These are phyloP conservation scores for Agrotis exclamationis DNA, from an alignment of 2,888 invertebrate species.

Conservation along the genomic window DNA sequence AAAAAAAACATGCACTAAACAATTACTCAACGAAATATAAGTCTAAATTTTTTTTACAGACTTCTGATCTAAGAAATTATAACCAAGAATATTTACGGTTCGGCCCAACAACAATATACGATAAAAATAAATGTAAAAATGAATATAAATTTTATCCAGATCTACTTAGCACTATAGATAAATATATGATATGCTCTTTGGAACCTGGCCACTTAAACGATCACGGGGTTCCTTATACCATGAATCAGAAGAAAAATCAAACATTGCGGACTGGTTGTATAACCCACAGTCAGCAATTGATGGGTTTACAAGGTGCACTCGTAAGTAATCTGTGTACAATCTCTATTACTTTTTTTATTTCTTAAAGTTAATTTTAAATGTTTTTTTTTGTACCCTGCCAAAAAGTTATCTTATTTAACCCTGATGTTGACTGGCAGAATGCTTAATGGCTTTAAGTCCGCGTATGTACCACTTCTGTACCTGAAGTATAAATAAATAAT, in stretches of 20 bases:
- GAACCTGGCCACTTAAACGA: slow-evolving; percentile 61
- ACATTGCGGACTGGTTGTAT: slow-evolving; percentile 14
- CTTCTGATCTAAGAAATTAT: slow-evolving; percentile 53
- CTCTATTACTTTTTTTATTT: too few relatives aligned
- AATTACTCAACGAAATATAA: background rate
- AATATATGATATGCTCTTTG: slow-evolving; percentile 73
- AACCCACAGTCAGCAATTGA: background rate
- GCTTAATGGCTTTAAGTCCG: too few relatives aligned
- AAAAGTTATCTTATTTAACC: too few relatives aligned
- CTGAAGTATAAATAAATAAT: too few relatives aligned
- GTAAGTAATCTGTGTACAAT: slow-evolving; percentile 44
- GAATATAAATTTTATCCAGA: slow-evolving; percentile 52
- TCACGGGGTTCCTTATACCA: slow-evolving; percentile 1
- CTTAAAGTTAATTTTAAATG: too few relatives aligned
- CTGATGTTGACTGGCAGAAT: too few relatives aligned
- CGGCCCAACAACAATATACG: slow-evolving; percentile 56
- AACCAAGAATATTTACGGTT: slow-evolving; percentile 62
- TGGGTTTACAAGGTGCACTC: background rate
- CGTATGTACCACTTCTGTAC: too few relatives aligned
- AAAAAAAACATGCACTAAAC: too few relatives aligned
- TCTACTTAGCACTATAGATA: slow-evolving; percentile 63
- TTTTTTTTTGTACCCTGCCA: too few relatives aligned
- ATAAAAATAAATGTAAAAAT: slow-evolving; percentile 64
- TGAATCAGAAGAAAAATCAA: slow-evolving; percentile 24
- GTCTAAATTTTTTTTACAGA: slow-evolving; percentile 52